Conservation (phyloP, 1,140 invertebrate species). For the Paramacrobiotus metropolitanus region DNA sequence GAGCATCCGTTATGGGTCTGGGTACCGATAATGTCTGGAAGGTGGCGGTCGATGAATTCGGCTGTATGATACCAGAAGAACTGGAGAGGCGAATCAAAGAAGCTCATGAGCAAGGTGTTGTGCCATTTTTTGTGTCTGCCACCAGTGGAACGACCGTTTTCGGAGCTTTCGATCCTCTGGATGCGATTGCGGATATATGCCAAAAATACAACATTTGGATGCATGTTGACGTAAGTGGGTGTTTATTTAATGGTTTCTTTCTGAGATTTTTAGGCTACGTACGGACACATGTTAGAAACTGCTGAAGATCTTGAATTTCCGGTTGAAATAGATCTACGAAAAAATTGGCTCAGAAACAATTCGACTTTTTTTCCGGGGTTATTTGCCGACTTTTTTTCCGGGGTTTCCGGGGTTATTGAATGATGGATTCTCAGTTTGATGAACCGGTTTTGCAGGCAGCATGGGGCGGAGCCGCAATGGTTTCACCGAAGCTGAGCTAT, state of each 20-base stretch:
- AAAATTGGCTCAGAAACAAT: no score
- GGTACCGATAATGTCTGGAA: constrained; percentile 44
- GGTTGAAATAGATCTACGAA: no score
- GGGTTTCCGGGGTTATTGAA: no score
- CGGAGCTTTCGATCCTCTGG: constrained; percentile 70
- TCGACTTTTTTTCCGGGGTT: no score
- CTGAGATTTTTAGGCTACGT: neutral
- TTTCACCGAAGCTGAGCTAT: constrained; percentile 51
- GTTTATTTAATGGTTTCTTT: neutral
- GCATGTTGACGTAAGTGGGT: constrained; percentile 48
- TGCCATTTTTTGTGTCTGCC: constrained; percentile 43
- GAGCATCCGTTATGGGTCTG: constrained; percentile 54
- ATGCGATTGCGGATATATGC: constrained; percentile 52
- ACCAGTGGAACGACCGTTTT: constrained; percentile 39
- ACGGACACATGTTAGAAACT: no score
- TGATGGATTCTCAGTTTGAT: no score
- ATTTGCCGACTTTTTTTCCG: no score
- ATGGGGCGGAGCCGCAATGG: constrained; percentile 71
- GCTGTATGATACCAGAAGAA: constrained; percentile 35
- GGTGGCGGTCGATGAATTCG: constrained; percentile 38
- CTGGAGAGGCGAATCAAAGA: constrained; percentile 30
- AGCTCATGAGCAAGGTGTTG: constrained; percentile 23
- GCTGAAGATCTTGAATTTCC: no score
- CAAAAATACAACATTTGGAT: constrained; percentile 63
- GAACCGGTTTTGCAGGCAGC: constrained; percentile 41